These are phyloP conservation scores for Elmis aenea DNA, from an alignment of 2,888 invertebrate species.

Conservation along the genomic window DNA sequence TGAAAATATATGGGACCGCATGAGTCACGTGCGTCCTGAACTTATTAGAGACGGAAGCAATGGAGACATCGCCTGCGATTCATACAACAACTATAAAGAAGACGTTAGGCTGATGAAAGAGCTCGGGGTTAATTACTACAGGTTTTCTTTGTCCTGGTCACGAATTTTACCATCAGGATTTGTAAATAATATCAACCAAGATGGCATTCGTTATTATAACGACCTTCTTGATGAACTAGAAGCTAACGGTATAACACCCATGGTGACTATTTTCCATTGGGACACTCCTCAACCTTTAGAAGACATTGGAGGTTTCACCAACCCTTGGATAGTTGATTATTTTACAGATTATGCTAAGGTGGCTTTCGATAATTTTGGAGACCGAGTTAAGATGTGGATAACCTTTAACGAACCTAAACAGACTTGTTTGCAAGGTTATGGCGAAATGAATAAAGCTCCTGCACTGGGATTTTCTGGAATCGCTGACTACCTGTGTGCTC, in stretches of 20 bases:
- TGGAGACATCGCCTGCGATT: slow-evolving; percentile 61
- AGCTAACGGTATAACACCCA: slow-evolving; percentile 51
- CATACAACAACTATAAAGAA: slow-evolving; percentile 58
- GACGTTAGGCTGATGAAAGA: slow-evolving; percentile 54
- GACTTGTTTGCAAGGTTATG: slow-evolving; percentile 17
- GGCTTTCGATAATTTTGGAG: slow-evolving; percentile 29
- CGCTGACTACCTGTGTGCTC: slow-evolving; percentile 11
- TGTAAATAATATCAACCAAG: slow-evolving; percentile 52
- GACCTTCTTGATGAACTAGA: slow-evolving; percentile 53
- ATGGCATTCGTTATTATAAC: slow-evolving; percentile 60
- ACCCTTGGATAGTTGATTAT: slow-evolving; percentile 50
- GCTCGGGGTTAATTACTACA: slow-evolving; percentile 57
- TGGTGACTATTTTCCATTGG: slow-evolving; percentile 53
- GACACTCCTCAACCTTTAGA: slow-evolving; percentile 52
- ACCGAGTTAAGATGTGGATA: slow-evolving; percentile 23
- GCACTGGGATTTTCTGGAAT: slow-evolving; percentile 8
- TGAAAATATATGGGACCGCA: slow-evolving; percentile 64
- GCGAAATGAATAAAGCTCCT: slow-evolving; percentile 6
- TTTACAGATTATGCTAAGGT: slow-evolving; percentile 54
- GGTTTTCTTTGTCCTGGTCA: slow-evolving; percentile 62
- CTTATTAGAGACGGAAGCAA: slow-evolving; percentile 51
- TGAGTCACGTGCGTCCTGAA: slow-evolving; percentile 51
- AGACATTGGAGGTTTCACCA: slow-evolving; percentile 45
- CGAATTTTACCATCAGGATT: slow-evolving; percentile 59
- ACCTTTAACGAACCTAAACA: slow-evolving; percentile 25